Evolutionary conservation across 2,113 vertebrate species (phyloP).

Genomic region (Sorex fumeus): DNA sequence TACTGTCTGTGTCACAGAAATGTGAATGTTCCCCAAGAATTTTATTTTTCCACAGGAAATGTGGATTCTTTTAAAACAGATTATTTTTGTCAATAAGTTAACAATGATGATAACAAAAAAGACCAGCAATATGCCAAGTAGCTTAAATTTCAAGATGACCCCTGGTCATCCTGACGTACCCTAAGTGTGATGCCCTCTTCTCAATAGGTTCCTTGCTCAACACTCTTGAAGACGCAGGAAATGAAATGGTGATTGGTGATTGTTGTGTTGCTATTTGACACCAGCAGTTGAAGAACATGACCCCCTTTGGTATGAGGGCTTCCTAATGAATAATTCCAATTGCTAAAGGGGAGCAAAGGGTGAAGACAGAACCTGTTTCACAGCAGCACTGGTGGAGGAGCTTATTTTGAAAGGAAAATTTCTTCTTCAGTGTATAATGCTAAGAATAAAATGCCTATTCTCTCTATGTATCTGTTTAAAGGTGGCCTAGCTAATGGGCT

Average conservation of each 20-base stretch:
- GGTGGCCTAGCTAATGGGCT: neutral
- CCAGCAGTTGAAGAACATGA: neutral
- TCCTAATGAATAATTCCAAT: slow-evolving; percentile 12
- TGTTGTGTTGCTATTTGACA: slow-evolving; percentile 4
- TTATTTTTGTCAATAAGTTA: too few species aligned
- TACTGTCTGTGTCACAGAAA: neutral
- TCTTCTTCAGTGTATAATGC: neutral
- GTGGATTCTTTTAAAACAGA: neutral
- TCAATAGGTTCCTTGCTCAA: slow-evolving; percentile 40
- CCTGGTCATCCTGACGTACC: neutral
- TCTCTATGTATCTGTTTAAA: neutral
- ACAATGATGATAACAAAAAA: too few species aligned
- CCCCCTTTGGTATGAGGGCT: neutral
- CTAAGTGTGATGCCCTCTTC: neutral
- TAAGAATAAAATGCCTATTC: neutral
- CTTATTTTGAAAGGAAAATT: neutral
- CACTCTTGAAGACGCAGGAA: neutral
- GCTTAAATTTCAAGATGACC: neutral
- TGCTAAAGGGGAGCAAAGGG: slow-evolving; percentile 14
- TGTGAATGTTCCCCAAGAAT: neutral
- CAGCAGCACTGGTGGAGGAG: neutral
- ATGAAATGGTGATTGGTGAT: too few species aligned
- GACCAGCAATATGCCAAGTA: neutral
- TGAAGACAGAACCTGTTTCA: neutral
- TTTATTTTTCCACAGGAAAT: neutral